Conservation (phyloP, 2,888 invertebrate species). For the Trichogramma dendrolimi region DNA sequence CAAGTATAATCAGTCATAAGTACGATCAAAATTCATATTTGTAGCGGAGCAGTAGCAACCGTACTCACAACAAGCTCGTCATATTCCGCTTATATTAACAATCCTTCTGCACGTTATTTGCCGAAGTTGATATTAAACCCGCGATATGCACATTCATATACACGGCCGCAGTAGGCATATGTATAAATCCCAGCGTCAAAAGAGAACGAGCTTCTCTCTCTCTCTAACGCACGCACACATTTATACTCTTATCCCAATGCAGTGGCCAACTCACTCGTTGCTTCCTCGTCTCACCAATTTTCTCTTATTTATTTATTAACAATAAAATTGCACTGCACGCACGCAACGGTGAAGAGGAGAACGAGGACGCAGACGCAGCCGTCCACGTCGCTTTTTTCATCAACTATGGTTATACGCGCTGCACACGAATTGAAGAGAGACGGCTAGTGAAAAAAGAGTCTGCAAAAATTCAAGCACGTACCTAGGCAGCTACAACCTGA, state of each 20-base stretch:
- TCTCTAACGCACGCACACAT: background rate
- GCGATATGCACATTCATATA: background rate
- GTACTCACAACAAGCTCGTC: background rate
- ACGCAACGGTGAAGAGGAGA: too few relatives aligned
- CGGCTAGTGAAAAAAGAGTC: background rate
- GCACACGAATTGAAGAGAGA: background rate
- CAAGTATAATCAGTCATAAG: background rate
- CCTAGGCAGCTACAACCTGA: too few relatives aligned
- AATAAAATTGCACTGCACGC: slow-evolving; percentile 15
- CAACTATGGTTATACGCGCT: background rate
- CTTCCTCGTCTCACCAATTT: slow-evolving; percentile 6
- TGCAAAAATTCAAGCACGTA: too few relatives aligned
- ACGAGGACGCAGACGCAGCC: background rate
- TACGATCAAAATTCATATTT: background rate
- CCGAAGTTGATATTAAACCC: slow-evolving; percentile 18
- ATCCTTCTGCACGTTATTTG: background rate
- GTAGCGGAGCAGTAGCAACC: background rate
- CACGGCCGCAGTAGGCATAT: background rate
- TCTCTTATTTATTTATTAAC: slow-evolving; percentile 25
- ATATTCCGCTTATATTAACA: slow-evolving; percentile 16
- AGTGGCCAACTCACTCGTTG: too few relatives aligned
- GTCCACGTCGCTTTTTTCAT: slow-evolving; percentile 9
- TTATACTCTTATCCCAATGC: too few relatives aligned
- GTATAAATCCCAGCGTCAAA: too few relatives aligned
- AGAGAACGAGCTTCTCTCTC: background rate